Conservation (phyloP, 2,797 vertebrate species). For the Orientallactaga sibirica region DNA sequence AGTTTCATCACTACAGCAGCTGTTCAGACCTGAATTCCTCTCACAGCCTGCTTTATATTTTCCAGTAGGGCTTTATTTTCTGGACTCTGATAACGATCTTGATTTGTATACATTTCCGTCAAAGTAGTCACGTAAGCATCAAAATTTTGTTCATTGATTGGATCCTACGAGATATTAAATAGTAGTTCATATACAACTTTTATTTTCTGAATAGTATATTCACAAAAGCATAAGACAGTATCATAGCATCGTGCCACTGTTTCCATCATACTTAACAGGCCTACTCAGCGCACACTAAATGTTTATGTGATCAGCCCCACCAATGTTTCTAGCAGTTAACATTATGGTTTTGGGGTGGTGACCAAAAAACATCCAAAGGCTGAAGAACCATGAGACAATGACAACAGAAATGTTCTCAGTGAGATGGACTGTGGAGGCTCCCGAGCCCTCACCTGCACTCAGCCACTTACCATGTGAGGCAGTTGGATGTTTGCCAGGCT, state of each 20-base stretch:
- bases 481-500: conserved; percentile 99
- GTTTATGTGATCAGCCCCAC: conserved; percentile 86
- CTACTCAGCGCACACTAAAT: conserved; percentile 85
- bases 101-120: conserved; percentile 99
- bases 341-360: conserved; percentile 86
- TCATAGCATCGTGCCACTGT: conserved; percentile 82
- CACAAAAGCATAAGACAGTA: conserved; percentile 89
- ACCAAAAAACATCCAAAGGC: conserved; percentile 84
- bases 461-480: conserved; percentile 97
- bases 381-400: conserved; percentile 84
- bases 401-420: conserved; percentile 83
- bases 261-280: conserved; percentile 75
- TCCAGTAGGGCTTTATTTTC: conserved; percentile 99
- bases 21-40: conserved; percentile 99
- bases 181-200: conserved; percentile 91
- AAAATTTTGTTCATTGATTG: conserved; percentile 99
- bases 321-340: conserved; percentile 81
- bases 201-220: conserved; percentile 88
- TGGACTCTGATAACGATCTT: conserved; percentile 99
- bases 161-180: conserved; percentile 95
- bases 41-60: conserved; percentile 99
- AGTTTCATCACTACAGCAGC: conserved; percentile 89
- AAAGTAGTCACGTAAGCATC: conserved; percentile 99
- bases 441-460: conserved; percentile 89
- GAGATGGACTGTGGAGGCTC: conserved; percentile 83